A percentile compares a stretch with the other conserved stretches of the same genome.
Conservation (phyloP, 2,888 invertebrate genomes). For the Coremacera marginata region DNA sequence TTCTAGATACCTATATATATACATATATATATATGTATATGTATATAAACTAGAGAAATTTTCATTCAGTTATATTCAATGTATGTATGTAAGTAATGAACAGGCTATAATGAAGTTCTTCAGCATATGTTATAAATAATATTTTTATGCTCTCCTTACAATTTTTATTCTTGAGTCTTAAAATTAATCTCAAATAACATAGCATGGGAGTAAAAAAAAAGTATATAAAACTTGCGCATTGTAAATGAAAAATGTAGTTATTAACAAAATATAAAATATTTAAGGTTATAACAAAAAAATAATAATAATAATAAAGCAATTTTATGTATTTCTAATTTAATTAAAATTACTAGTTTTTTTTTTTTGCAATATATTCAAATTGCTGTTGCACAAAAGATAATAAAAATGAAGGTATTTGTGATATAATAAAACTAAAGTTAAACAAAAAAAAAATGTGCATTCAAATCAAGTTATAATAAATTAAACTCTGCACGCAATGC, state of each 20-base stretch:
- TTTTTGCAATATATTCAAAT: neutral
- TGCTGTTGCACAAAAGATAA: neutral
- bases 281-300: neutral
- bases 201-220: neutral
- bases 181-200: neutral
- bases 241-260: neutral
- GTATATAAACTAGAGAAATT: no score
- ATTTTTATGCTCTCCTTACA: neutral
- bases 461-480: neutral
- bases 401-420: neutral
- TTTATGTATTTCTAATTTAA: neutral
- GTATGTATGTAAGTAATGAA: neutral
- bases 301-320: neutral
- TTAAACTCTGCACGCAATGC: neutral
- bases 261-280: constrained; percentile 19
- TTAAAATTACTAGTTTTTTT: constrained; percentile 1
- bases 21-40: no score
- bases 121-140: neutral
- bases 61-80: neutral
- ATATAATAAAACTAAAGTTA: neutral
- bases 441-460: neutral
- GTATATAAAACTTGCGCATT: neutral
- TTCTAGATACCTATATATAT: neutral
- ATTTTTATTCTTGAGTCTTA: neutral
- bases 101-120: neutral